A percentile compares a stretch with the other conserved stretches of the same genome.
phyloP scores from a whole-genome alignment of 2,888 invertebrate genomes.

The Enoplolaimus lenunculus region DNA sequence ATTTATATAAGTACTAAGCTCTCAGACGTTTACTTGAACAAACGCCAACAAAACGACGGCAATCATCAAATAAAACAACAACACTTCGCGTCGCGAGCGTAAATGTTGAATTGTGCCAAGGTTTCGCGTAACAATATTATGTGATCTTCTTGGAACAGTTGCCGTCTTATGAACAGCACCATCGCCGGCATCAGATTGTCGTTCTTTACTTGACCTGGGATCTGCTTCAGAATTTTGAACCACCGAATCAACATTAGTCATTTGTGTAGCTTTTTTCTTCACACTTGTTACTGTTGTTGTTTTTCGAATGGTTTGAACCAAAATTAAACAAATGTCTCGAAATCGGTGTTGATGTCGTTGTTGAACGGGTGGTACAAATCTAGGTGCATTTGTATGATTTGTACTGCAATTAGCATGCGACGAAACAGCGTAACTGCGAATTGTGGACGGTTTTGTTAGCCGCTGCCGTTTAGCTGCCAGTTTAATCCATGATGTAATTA shows the following conservation, averaged over 20 bases:
- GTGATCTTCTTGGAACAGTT: neutral
- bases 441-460: neutral
- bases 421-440: neutral
- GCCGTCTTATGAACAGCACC: neutral
- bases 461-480: neutral
- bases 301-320: neutral
- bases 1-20: too few relatives aligned
- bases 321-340: too few relatives aligned
- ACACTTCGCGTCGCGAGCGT: constrained; percentile 1
- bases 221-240: neutral
- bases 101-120: neutral
- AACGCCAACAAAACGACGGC: constrained; percentile 19
- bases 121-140: neutral
- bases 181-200: neutral
- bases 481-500: constrained; percentile 7
- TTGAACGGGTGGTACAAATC: too few relatives aligned
- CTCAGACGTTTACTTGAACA: constrained; percentile 18
- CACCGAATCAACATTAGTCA: neutral
- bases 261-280: neutral
- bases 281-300: neutral
- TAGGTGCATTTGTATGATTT: neutral
- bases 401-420: neutral
- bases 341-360: neutral
- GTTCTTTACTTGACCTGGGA: neutral
- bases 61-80: constrained; percentile 14